Conservation (phyloP, 2,113 vertebrate genomes). For the Cephalopholis sonnerati region DNA sequence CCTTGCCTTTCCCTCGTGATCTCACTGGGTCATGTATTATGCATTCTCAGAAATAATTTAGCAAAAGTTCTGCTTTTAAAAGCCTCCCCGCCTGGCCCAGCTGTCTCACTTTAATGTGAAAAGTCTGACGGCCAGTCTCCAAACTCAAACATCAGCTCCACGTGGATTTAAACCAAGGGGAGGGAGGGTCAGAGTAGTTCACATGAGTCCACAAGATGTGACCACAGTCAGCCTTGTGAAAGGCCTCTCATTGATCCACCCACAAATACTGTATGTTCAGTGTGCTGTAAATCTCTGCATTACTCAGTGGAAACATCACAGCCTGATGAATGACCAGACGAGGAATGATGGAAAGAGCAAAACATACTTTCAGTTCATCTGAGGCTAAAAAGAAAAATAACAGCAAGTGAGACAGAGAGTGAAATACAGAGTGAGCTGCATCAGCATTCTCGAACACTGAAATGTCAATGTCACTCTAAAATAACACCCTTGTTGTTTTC, state of each 20-base stretch:
- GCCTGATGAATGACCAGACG: neutral
- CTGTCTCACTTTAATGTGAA: slow-evolving; percentile 61
- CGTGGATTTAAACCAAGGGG: neutral
- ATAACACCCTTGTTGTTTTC: slow-evolving; percentile 58
- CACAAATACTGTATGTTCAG: neutral
- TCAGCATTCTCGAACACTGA: slow-evolving; percentile 28
- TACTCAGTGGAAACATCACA: neutral
- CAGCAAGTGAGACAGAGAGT: neutral
- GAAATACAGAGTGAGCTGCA: neutral
- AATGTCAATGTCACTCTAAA: neutral
- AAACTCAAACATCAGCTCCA: slow-evolving; percentile 31
- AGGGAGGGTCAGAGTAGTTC: slow-evolving; percentile 7
- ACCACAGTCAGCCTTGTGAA: slow-evolving; percentile 16
- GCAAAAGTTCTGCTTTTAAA: slow-evolving; percentile 77
- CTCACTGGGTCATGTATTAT: slow-evolving; percentile 73
- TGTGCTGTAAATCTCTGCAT: neutral
- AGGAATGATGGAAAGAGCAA: neutral
- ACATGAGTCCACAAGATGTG: slow-evolving; percentile 26
- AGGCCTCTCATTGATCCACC: slow-evolving; percentile 3
- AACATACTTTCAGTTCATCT: neutral
- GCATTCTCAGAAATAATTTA: slow-evolving; percentile 83
- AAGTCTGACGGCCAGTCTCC: slow-evolving; percentile 30
- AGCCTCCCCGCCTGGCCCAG: slow-evolving; percentile 51
- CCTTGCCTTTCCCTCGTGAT: slow-evolving; percentile 25
- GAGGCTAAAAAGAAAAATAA: neutral